A percentile compares a stretch with the other conserved stretches of the same genome.
Evolutionary conservation across 2,888 invertebrate genomes (phyloP).

Genomic region (Eupithecia tripunctaria): DNA sequence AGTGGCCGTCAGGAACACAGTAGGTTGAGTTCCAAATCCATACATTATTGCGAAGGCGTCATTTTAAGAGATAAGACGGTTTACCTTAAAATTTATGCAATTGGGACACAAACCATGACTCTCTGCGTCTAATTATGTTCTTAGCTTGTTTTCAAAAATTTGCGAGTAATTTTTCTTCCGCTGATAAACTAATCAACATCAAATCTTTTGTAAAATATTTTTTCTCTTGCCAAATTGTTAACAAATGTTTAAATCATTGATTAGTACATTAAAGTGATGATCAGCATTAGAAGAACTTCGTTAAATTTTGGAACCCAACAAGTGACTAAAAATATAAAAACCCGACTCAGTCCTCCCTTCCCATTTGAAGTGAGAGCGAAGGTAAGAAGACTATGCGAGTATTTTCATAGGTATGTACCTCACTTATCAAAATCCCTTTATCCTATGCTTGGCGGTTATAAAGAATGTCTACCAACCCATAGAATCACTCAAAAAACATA

Average conservation of each 20-base stretch:
- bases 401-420: background rate
- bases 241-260: background rate
- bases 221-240: background rate
- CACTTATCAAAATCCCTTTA: background rate
- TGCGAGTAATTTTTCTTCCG: background rate
- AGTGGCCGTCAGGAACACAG: slow-evolving; percentile 37
- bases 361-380: too few relatives aligned
- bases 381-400: background rate
- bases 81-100: slow-evolving; percentile 40
- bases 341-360: background rate
- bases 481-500: too few relatives aligned
- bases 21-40: slow-evolving; percentile 42
- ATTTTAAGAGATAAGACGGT: slow-evolving; percentile 29
- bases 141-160: background rate
- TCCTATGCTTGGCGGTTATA: too few relatives aligned
- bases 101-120: slow-evolving; percentile 25
- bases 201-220: background rate
- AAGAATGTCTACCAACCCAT: too few relatives aligned
- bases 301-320: too few relatives aligned
- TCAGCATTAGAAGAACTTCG: background rate
- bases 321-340: background rate
- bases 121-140: background rate
- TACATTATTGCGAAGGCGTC: slow-evolving; percentile 40
- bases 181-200: background rate
- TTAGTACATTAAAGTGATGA: background rate